These are phyloP conservation scores for Cyrtodaria siliqua DNA, from an alignment of 2,888 invertebrate genomes.

Conservation along the genomic window DNA sequence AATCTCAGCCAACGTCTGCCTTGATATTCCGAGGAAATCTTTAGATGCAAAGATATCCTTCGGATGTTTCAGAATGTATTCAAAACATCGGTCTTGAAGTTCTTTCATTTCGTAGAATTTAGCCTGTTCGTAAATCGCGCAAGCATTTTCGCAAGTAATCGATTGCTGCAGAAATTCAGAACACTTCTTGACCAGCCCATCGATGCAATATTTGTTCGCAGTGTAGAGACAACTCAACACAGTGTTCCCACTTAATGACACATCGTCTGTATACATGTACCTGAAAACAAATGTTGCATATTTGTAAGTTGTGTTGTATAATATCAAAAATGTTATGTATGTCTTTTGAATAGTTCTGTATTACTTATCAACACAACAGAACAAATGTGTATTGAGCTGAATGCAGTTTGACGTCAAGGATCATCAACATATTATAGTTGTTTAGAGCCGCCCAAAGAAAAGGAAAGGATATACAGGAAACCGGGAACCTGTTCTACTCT, in stretches of 20 bases:
- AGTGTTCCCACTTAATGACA: background rate
- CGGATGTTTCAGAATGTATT: background rate
- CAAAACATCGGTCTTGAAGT: background rate
- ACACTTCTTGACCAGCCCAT: background rate
- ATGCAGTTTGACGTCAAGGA: no score
- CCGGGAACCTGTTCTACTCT: no score
- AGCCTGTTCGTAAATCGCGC: background rate
- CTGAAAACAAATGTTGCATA: background rate
- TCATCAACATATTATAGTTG: no score
- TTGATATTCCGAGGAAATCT: background rate
- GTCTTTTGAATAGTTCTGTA: no score
- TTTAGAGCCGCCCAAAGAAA: no score
- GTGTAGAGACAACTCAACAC: background rate
- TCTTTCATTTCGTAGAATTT: background rate
- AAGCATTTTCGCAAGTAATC: background rate
- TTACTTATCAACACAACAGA: no score
- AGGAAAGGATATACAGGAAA: no score
- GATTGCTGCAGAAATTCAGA: background rate
- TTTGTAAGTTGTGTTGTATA: no score
- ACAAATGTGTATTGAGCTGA: no score
- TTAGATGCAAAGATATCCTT: background rate
- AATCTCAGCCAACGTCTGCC: no score
- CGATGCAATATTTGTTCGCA: background rate
- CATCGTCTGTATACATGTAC: background rate
- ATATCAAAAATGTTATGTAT: no score